These are phyloP conservation scores for Tragelaphus buxtoni DNA, from an alignment of 2,113 vertebrate genomes.

Conservation along the genomic window DNA sequence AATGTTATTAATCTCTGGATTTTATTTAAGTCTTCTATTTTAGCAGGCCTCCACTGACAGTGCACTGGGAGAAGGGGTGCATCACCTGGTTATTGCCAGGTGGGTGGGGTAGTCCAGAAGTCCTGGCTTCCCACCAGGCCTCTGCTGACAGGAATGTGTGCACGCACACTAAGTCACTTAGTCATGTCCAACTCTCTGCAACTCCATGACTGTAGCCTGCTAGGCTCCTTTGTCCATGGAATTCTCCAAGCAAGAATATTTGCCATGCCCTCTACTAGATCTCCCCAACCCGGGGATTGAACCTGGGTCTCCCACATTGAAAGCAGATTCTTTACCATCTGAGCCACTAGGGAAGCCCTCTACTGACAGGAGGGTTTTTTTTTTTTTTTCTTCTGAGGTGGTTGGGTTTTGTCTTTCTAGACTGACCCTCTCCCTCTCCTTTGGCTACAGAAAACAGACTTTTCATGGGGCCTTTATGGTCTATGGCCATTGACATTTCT, in stretches of 20 bases:
- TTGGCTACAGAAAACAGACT: not conserved
- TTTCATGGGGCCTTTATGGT: not conserved
- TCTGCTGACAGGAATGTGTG: not conserved
- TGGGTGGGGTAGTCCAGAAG: not conserved
- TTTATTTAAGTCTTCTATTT: not conserved
- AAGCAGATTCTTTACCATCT: not conserved
- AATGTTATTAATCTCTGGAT: not conserved
- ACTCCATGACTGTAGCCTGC: not conserved
- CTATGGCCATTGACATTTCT: not conserved
- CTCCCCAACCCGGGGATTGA: not conserved
- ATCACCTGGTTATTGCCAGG: not conserved
- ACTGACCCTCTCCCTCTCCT: not conserved
- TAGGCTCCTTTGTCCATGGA: not conserved
- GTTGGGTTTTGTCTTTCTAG: conserved; percentile 7
- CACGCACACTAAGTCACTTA: not conserved
- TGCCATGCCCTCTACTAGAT: not conserved
- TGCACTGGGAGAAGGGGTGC: not conserved
- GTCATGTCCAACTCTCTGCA: not conserved
- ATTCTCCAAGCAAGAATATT: not conserved
- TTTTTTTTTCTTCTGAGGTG: not conserved
- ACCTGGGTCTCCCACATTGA: not conserved
- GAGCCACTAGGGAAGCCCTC: not conserved
- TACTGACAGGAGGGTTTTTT: not conserved
- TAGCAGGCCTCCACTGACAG: not conserved
- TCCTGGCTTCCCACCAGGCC: not conserved